Percentiles rank a stretch among this genome's conserved stretches.
Conservation (phyloP, 2,113 vertebrate species). For the Prunella himalayana region DNA sequence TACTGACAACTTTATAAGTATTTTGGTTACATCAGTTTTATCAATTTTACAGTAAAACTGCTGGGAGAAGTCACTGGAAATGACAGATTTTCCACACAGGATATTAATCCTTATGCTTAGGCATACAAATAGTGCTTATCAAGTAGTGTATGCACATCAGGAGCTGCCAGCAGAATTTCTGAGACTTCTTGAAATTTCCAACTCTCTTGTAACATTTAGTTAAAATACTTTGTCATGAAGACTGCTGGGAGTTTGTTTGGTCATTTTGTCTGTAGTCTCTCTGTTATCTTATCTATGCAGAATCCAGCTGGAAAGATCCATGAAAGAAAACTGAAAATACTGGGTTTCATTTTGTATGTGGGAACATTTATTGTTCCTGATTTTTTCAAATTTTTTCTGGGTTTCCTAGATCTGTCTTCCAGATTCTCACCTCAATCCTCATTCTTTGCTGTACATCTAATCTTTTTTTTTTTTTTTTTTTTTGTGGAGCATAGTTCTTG, state of each 20-base stretch:
- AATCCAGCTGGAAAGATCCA: neutral
- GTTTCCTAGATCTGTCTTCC: neutral
- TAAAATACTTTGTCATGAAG: neutral
- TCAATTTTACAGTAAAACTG: neutral
- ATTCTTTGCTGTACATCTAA: neutral
- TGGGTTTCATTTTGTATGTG: neutral
- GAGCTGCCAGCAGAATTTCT: slow-evolving; percentile 20
- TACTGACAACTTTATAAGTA: neutral
- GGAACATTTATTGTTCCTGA: neutral
- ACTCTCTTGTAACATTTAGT: neutral
- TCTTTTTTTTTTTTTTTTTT: neutral
- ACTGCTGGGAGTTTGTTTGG: neutral
- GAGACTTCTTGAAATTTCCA: neutral
- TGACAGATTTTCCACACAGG: neutral
- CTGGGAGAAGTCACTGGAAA: slow-evolving; percentile 1
- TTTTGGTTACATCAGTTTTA: neutral
- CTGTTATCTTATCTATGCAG: neutral
- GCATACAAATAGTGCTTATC: neutral
- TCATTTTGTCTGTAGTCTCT: neutral
- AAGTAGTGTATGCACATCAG: neutral
- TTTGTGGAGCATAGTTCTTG: neutral
- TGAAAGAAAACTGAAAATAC: neutral
- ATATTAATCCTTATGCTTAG: neutral
- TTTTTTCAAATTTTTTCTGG: neutral
- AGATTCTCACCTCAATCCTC: neutral